Base-by-base conservation (phyloP, 2,113 vertebrate species). In the Cyprinodon brontotheroides region DNA sequence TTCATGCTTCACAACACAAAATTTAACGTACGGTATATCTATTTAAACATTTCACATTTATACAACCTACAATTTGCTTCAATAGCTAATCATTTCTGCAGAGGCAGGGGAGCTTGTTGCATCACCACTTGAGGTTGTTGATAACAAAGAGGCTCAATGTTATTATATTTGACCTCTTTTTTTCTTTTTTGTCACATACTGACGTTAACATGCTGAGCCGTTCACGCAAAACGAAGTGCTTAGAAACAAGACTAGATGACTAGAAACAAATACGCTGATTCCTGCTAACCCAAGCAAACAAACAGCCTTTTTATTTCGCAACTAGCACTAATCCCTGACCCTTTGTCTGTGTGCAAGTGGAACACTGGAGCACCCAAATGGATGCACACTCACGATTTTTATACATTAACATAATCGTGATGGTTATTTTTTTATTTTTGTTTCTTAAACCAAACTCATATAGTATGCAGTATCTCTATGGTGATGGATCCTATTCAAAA, bases 401-500 rank as follows among this genome's bases (percentile, higher is more conserved):
- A 70, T 70, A 85, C 78, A 79, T 79, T 70, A 79, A 29, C 59
- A 70, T 77, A 76, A 86, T 83, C 84, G 75, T 69, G 73, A 50
- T 43, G 61, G 78, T 73, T 81, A 29, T 29, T 29, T 29, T 29
- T 29, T 29, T 29, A 29, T 29, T 29, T 29, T 29, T 29, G 29
- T 29, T 29, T 29, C 29, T 29, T 29, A 29, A 29, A 29, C 29
- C 29, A 29, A 29, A 0, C 74, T 87, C 84, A 87, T 85, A 89
- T 61, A 78, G 85, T 83, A 79, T 74, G 75, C 78, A 68, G 81
- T 82, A 86, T 89, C 86, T 77, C 90, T 85, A 89, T 91, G 85
- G 90, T 80, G 87, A 89, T 91, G 80, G 86, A 89, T 89, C 83
- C 78, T 87, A 74, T 80, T 62, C 68, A 75, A 86, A 87, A 84